These are phyloP conservation scores for Parasteatoda tepidariorum DNA, from an alignment of 1,140 invertebrate species.

Conservation along the genomic window DNA sequence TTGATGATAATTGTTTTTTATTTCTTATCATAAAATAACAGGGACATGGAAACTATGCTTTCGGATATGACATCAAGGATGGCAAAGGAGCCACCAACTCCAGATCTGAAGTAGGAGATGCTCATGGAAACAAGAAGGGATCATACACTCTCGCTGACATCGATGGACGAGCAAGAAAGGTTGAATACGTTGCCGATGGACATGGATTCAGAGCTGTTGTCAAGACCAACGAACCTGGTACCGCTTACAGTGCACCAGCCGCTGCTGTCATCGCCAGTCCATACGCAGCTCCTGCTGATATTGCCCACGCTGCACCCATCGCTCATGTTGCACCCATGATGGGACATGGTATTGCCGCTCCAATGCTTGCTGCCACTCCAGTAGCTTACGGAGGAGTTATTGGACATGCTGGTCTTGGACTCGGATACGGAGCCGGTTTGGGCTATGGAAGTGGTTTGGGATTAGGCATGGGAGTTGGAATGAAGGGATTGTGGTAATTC, in stretches of 20 bases:
- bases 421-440: background rate
- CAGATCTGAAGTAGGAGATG: constrained; percentile 62
- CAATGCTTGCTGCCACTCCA: background rate
- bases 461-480: no score
- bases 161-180: constrained; percentile 60
- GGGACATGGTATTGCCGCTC: background rate
- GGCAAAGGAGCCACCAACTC: constrained; percentile 47
- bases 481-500: no score
- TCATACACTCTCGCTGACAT: constrained; percentile 58
- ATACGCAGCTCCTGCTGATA: constrained; percentile 8
- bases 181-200: constrained; percentile 60
- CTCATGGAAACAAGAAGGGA: constrained; percentile 61
- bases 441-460: background rate
- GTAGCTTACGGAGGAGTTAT: background rate
- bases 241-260: constrained; percentile 24
- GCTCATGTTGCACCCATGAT: constrained; percentile 6
- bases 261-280: background rate
- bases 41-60: background rate
- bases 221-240: constrained; percentile 23
- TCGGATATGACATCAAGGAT: background rate
- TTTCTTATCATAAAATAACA: background rate
- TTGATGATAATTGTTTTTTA: no score
- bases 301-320: constrained; percentile 28
- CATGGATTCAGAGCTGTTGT: constrained; percentile 12
- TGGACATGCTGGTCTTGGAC: background rate